These are phyloP conservation scores for Grammatotria lemairii DNA, from an alignment of 2,113 vertebrate genomes.

Conservation along the genomic window DNA sequence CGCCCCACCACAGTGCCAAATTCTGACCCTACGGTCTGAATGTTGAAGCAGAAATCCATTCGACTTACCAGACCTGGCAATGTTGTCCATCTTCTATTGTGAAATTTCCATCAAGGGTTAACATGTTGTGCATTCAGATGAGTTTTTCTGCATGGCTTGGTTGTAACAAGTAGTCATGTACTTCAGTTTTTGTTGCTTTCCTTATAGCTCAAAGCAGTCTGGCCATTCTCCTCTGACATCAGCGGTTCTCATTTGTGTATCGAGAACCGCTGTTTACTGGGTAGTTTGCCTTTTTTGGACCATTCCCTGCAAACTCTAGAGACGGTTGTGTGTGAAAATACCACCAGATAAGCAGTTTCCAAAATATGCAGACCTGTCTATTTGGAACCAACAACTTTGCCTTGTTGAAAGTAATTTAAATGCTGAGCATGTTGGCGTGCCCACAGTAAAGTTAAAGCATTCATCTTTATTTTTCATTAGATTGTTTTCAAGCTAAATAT, in stretches of 20 bases:
- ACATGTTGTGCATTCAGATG: background rate
- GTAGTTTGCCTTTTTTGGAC: background rate
- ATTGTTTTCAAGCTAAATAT: accelerated
- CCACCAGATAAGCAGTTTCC: background rate
- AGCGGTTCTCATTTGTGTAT: background rate
- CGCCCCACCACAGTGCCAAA: too few relatives aligned
- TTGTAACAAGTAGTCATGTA: background rate
- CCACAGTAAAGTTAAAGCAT: background rate
- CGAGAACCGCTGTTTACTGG: background rate
- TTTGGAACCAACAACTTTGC: background rate
- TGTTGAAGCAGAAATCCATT: background rate
- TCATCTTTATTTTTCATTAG: background rate
- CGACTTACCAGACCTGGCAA: background rate
- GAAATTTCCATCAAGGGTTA: background rate
- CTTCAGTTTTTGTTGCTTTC: background rate
- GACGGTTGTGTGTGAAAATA: background rate
- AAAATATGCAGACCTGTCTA: background rate
- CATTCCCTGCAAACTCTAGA: background rate
- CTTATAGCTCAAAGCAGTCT: accelerated
- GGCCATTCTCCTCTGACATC: background rate
- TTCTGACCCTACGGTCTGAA: background rate
- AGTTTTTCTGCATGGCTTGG: background rate
- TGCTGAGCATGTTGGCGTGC: accelerated
- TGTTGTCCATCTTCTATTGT: background rate
- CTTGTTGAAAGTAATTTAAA: background rate